Evolutionary conservation across 2,888 invertebrate genomes (phyloP).

Genomic region (Apodemia zela): DNA sequence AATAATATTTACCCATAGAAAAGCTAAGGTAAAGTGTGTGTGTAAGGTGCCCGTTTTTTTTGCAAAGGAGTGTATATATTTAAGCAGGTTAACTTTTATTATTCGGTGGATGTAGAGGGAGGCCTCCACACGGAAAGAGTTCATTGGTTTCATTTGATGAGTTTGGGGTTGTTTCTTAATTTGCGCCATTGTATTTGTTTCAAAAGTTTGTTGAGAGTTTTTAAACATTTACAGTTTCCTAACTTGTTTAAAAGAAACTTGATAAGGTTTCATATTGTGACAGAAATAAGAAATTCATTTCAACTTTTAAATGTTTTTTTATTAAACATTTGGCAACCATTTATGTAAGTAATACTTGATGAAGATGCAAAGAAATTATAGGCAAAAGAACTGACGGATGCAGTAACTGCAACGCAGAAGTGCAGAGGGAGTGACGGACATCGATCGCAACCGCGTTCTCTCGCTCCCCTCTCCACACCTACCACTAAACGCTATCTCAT

Average conservation of each 20-base stretch:
- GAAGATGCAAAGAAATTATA: neutral
- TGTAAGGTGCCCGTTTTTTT: no score
- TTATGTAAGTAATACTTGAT: neutral
- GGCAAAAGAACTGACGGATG: constrained; percentile 43
- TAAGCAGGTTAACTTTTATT: constrained; percentile 3
- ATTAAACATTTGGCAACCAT: neutral
- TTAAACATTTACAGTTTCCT: neutral
- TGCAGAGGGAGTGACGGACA: constrained; percentile 61
- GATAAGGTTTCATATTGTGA: neutral
- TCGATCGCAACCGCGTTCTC: constrained; percentile 48
- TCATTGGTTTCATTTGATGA: constrained; percentile 15
- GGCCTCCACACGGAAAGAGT: neutral
- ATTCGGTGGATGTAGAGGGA: neutral
- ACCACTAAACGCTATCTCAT: constrained; percentile 55
- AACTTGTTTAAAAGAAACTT: neutral
- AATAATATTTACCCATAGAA: no score
- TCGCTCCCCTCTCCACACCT: constrained; percentile 33
- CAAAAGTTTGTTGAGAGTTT: neutral
- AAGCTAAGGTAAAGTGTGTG: no score
- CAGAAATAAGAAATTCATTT: neutral
- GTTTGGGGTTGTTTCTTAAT: constrained; percentile 3
- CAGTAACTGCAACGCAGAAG: constrained; percentile 56
- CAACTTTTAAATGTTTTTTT: neutral
- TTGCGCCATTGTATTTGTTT: constrained; percentile 1
- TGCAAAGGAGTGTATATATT: no score